Evolutionary conservation across 2,888 invertebrate genomes (phyloP).

Genomic region (Eupithecia centaureata): DNA sequence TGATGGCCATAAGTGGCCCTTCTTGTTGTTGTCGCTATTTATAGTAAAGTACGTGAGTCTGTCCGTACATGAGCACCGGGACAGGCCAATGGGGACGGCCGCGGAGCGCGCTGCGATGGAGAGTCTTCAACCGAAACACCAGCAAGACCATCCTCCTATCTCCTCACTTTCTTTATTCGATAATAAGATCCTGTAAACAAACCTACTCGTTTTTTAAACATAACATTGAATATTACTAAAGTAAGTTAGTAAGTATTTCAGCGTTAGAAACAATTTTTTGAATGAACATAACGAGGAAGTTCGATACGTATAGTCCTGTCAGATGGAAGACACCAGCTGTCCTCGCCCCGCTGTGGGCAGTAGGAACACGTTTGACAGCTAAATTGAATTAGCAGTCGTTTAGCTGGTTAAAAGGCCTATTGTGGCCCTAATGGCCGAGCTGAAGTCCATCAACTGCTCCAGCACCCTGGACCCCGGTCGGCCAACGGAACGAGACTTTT

Average conservation of each 20-base stretch:
- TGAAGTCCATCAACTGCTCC: constrained; percentile 7
- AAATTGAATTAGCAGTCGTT: constrained; percentile 43
- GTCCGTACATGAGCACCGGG: constrained; percentile 26
- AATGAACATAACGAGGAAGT: too few relatives aligned
- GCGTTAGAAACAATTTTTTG: too few relatives aligned
- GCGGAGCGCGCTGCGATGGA: neutral
- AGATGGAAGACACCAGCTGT: constrained; percentile 13
- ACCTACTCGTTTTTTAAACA: too few relatives aligned
- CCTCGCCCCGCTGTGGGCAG: constrained; percentile 1
- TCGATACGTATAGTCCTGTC: neutral
- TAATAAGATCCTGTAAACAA: too few relatives aligned
- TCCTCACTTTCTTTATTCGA: too few relatives aligned
- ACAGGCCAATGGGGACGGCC: constrained; percentile 17
- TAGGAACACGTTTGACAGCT: constrained; percentile 41
- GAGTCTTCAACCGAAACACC: too few relatives aligned
- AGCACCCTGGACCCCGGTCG: constrained; percentile 6
- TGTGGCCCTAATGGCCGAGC: constrained; percentile 28
- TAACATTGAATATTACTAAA: too few relatives aligned
- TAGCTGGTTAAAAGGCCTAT: constrained; percentile 40
- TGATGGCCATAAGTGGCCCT: constrained; percentile 58
- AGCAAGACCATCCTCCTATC: too few relatives aligned
- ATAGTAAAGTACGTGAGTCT: constrained; percentile 49
- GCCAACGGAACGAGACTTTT: constrained; percentile 10
- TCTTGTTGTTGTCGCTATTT: constrained; percentile 56
- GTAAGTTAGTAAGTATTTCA: too few relatives aligned